These are phyloP conservation scores for Cephus sareptanus DNA, from an alignment of 2,888 invertebrate species.

Conservation along the genomic window DNA sequence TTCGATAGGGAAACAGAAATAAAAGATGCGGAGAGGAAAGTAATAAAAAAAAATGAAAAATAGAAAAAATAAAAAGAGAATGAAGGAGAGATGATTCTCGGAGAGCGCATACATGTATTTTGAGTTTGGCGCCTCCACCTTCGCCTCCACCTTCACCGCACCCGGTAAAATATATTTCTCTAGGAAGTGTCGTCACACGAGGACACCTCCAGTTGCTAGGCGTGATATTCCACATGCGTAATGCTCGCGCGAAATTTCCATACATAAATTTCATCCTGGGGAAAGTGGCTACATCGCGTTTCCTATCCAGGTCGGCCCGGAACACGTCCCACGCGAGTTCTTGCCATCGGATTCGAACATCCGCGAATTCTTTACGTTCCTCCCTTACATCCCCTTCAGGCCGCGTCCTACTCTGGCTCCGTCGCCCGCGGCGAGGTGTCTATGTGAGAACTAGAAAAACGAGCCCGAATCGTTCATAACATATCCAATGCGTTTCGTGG, in stretches of 20 bases:
- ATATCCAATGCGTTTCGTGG: too few species aligned
- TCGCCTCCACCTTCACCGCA: slow-evolving; percentile 32
- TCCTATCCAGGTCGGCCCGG: slow-evolving; percentile 30
- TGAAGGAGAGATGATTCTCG: slow-evolving; percentile 32
- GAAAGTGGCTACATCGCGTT: slow-evolving; percentile 38
- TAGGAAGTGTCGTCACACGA: slow-evolving; percentile 49
- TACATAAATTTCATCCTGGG: slow-evolving; percentile 57
- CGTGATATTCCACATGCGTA: slow-evolving; percentile 59
- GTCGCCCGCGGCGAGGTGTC: too few species aligned
- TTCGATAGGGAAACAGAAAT: not conserved
- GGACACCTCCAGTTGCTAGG: slow-evolving; percentile 51
- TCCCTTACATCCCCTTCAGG: too few species aligned
- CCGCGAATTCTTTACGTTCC: not conserved
- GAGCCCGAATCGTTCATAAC: too few species aligned
- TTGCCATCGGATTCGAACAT: not conserved
- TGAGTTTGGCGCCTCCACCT: slow-evolving; percentile 34
- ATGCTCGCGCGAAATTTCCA: slow-evolving; percentile 58
- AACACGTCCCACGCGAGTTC: slow-evolving; percentile 28
- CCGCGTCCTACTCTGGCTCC: too few species aligned
- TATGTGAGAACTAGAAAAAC: too few species aligned
- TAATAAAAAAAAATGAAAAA: too few species aligned
- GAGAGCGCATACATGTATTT: slow-evolving; percentile 42
- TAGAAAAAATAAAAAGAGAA: not conserved
- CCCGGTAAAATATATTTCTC: slow-evolving; percentile 53
- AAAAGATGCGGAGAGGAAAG: too few species aligned